Percentiles rank a stretch among this genome's conserved stretches.
These are phyloP conservation scores for Sarcophaga rosellei DNA, from an alignment of 2,888 invertebrate species.

Conservation along the genomic window DNA sequence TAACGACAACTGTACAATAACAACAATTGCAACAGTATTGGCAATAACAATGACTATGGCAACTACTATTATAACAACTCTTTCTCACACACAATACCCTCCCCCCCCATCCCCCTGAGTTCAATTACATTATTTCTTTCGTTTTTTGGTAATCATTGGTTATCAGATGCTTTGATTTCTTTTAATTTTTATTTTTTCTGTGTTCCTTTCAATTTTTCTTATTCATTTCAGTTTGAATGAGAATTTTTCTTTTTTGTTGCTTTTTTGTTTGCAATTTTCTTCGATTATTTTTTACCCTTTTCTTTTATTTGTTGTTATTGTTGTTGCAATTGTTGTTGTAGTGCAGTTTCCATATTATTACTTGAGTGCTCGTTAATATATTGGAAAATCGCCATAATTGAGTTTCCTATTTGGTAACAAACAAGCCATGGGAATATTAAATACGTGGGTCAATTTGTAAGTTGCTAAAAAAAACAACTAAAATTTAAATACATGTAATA, in stretches of 20 bases:
- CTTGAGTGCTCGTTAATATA: constrained; percentile 54
- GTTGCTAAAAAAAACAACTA: neutral
- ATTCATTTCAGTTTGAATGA: constrained; percentile 9
- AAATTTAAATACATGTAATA: no score
- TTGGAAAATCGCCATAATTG: constrained; percentile 67
- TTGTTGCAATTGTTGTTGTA: constrained; percentile 11
- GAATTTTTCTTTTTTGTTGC: neutral
- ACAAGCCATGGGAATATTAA: neutral
- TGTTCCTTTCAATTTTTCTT: constrained; percentile 11
- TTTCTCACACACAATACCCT: no score
- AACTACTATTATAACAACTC: neutral
- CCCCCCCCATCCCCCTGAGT: neutral
- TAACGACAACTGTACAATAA: constrained; percentile 22
- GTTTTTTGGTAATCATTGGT: constrained; percentile 54
- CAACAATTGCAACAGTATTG: neutral
- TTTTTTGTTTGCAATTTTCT: neutral
- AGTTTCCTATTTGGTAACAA: constrained; percentile 51
- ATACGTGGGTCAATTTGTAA: neutral
- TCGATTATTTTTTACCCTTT: constrained; percentile 23
- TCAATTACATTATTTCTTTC: constrained; percentile 29
- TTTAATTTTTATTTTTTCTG: neutral
- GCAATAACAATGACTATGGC: constrained; percentile 26
- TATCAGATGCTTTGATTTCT: constrained; percentile 50
- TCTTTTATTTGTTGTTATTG: constrained; percentile 23
- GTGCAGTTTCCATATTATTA: constrained; percentile 16